Evolutionary conservation across 1,140 invertebrate species (phyloP).

Genomic region (Rhopalosiphum maidis): DNA sequence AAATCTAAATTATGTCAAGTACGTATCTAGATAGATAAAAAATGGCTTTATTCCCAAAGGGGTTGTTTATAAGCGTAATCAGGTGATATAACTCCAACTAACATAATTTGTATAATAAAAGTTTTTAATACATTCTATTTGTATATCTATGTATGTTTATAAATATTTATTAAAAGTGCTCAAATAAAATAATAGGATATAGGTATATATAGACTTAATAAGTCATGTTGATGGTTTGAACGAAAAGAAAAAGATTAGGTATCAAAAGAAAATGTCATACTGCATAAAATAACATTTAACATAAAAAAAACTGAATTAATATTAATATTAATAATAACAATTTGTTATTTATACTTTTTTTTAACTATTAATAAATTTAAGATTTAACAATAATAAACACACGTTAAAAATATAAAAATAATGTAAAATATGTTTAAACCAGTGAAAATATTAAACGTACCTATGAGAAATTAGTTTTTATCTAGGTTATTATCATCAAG

Average conservation of each 20-base stretch:
- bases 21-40: neutral
- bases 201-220: neutral
- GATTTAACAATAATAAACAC: neutral
- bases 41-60: neutral
- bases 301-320: neutral
- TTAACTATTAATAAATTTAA: neutral
- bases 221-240: neutral
- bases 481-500: neutral
- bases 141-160: neutral
- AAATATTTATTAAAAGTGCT: neutral
- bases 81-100: neutral
- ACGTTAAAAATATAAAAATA: neutral
- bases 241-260: neutral
- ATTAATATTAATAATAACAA: neutral
- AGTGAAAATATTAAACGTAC: too few species aligned
- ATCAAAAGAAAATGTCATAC: neutral
- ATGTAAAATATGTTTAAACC: neutral
- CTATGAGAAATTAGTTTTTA: neutral
- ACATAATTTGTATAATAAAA: neutral
- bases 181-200: neutral
- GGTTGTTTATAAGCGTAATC: constrained; percentile 10
- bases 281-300: neutral
- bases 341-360: neutral
- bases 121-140: neutral
- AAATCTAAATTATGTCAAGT: neutral